Evolutionary conservation across 2,113 vertebrate species (phyloP).

Genomic region (Rhinolophus sinicus): DNA sequence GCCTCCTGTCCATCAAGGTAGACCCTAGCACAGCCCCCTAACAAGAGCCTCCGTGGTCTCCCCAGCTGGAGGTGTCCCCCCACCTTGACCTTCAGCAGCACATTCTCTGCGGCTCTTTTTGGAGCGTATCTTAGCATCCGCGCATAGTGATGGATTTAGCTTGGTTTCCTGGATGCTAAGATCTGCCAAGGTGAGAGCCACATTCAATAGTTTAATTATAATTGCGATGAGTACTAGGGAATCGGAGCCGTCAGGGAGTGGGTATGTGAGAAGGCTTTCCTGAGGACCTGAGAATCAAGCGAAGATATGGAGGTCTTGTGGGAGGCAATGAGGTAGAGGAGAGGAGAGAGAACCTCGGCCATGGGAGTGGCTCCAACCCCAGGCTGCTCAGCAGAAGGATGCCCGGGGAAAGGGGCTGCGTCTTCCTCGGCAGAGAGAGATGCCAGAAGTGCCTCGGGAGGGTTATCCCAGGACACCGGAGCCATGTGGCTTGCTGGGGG

Average conservation of each 20-base stretch:
- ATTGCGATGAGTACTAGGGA: too few species aligned
- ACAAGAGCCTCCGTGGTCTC: background rate
- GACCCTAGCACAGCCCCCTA: background rate
- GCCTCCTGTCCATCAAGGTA: background rate
- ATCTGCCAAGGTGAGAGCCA: background rate
- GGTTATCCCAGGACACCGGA: background rate
- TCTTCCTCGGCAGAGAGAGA: background rate
- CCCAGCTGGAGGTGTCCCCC: too few species aligned
- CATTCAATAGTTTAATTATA: too few species aligned
- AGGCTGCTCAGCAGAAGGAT: background rate
- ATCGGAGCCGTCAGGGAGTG: too few species aligned
- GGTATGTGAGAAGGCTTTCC: too few species aligned
- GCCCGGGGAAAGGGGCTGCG: background rate
- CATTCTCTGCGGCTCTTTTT: background rate
- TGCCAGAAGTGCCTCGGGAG: accelerated
- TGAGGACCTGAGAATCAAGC: too few species aligned
- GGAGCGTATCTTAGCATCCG: background rate
- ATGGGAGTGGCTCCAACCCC: background rate
- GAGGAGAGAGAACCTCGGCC: too few species aligned
- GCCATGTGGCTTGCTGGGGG: background rate
- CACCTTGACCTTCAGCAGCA: background rate
- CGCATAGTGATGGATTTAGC: background rate
- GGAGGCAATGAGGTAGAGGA: too few species aligned
- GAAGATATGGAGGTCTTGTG: too few species aligned
- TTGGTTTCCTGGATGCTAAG: background rate